A percentile compares a stretch with the other conserved stretches of the same genome.
Conservation (phyloP, 1,140 invertebrate species). For the Drosophila bocki region DNA sequence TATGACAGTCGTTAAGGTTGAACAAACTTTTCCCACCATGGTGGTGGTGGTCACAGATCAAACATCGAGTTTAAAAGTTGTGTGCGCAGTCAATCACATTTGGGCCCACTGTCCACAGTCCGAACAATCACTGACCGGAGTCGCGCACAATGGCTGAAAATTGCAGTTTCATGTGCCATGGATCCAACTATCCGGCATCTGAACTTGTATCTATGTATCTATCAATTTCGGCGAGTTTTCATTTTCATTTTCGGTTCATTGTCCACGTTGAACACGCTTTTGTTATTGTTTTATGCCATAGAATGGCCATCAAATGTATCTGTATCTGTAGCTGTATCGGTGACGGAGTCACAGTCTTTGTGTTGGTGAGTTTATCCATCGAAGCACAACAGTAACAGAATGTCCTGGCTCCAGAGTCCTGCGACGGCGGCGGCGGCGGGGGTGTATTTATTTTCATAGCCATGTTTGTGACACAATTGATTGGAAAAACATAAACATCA, state of each 20-base stretch:
- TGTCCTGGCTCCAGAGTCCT: constrained; percentile 15
- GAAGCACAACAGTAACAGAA: constrained; percentile 51
- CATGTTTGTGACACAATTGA: constrained; percentile 70
- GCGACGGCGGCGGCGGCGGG: neutral
- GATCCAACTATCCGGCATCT: constrained; percentile 33
- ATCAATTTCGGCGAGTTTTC: constrained; percentile 46
- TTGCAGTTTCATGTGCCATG: constrained; percentile 42
- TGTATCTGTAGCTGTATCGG: constrained; percentile 6
- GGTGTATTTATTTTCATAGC: constrained; percentile 64
- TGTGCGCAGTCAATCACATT: constrained; percentile 47
- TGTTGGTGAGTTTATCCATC: constrained; percentile 41
- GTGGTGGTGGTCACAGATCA: constrained; percentile 27
- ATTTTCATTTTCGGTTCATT: constrained; percentile 45
- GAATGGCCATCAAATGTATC: constrained; percentile 62
- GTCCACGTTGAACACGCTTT: constrained; percentile 34
- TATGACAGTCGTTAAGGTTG: constrained; percentile 37
- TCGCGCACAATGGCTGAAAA: constrained; percentile 42
- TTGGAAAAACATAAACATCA: constrained; percentile 74
- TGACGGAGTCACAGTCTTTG: constrained; percentile 13
- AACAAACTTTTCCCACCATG: constrained; percentile 29
- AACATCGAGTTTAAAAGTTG: constrained; percentile 42
- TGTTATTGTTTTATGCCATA: constrained; percentile 60
- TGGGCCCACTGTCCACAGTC: constrained; percentile 29
- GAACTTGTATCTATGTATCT: constrained; percentile 43
- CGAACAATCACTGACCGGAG: constrained; percentile 31